Conservation (phyloP, 1,140 invertebrate genomes). For the Anastatus disparis region DNA sequence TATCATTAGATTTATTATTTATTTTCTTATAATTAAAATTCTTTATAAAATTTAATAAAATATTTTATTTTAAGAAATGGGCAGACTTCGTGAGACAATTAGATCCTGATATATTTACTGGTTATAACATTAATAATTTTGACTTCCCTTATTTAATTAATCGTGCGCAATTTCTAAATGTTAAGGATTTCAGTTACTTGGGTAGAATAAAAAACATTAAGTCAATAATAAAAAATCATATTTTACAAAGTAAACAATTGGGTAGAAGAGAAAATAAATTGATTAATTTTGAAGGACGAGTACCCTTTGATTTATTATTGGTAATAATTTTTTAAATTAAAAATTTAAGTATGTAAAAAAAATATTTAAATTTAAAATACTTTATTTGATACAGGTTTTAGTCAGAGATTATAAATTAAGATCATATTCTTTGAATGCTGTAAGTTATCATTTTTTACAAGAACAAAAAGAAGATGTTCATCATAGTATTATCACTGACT, state of each 20-base stretch:
- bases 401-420: conserved; percentile 97
- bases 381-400: conserved; percentile 72
- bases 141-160: conserved; percentile 97
- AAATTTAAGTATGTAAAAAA: not conserved
- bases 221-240: conserved; percentile 87
- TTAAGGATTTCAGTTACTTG: conserved; percentile 79
- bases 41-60: too few relatives aligned
- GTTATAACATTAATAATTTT: conserved; percentile 99
- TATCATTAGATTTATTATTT: conserved; percentile 24
- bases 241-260: conserved; percentile 97
- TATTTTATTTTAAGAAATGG: conserved; percentile 80
- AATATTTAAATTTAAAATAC: conserved; percentile 8
- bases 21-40: conserved; percentile 25
- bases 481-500: conserved; percentile 97
- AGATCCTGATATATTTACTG: conserved; percentile 98
- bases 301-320: conserved; percentile 93
- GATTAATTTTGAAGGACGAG: conserved; percentile 96
- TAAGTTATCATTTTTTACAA: conserved; percentile 97
- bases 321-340: conserved; percentile 62
- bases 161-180: conserved; percentile 84
- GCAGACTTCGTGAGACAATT: conserved; percentile 92
- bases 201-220: conserved; percentile 87
- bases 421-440: conserved; percentile 98
- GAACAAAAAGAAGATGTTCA: conserved; percentile 99
- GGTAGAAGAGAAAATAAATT: conserved; percentile 95